Evolutionary conservation across 1,140 invertebrate genomes (phyloP).

Genomic region (Tetramorium parvispinum): DNA sequence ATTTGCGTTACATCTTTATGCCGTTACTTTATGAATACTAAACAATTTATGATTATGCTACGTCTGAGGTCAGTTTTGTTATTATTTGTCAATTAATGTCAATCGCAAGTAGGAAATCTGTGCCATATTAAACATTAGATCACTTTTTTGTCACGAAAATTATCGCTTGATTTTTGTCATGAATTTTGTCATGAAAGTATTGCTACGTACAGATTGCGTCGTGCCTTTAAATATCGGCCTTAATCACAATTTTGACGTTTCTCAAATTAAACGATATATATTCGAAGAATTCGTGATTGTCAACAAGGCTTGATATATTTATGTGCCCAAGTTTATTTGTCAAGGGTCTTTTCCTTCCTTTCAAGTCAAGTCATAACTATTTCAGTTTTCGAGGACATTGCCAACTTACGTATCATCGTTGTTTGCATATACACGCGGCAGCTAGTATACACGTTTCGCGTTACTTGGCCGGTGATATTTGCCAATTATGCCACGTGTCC

Average conservation of each 20-base stretch:
- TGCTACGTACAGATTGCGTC: not conserved
- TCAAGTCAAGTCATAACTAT: constrained; percentile 73
- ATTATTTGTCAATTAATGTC: not conserved
- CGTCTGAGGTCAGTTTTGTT: not conserved
- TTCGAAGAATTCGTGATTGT: not conserved
- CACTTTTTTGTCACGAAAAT: not conserved
- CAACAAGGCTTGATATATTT: not conserved
- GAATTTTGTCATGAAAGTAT: not conserved
- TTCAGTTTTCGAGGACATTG: constrained; percentile 75
- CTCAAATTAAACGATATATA: not conserved
- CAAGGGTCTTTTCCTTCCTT: constrained; percentile 44
- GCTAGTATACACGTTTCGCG: not conserved
- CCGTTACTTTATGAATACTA: not conserved
- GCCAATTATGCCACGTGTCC: constrained; percentile 68
- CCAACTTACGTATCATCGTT: constrained; percentile 9
- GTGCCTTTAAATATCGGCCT: not conserved
- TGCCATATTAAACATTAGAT: not conserved
- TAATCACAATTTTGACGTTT: not conserved
- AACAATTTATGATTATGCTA: not conserved
- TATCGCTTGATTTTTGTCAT: no score
- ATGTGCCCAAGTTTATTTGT: not conserved
- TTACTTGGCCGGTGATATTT: constrained; percentile 67
- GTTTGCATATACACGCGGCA: not conserved
- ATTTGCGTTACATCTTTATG: not conserved
- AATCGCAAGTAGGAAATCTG: not conserved